phyloP scores from a whole-genome alignment of 2,888 invertebrate species.

The Amphipoea oculea region DNA sequence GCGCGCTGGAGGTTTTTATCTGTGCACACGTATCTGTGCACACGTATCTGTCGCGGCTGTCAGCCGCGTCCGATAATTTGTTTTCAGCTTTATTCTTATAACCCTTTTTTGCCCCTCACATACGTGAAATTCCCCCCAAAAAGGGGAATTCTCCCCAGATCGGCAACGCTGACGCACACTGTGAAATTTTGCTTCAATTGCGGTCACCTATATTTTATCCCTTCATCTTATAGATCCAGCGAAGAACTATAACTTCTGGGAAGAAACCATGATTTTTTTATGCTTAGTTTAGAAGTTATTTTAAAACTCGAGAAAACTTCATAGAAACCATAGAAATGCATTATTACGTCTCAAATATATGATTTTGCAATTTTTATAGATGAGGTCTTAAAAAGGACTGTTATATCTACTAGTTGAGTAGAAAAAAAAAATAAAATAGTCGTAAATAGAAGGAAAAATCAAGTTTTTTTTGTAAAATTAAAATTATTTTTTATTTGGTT shows the following conservation, averaged over 20 bases:
- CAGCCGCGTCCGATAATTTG: too few species aligned
- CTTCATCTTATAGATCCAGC: neutral
- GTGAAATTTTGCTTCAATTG: too few species aligned
- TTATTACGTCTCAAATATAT: neutral
- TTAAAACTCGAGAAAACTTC: neutral
- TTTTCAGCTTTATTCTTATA: too few species aligned
- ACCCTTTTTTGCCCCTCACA: too few species aligned
- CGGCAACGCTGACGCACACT: too few species aligned
- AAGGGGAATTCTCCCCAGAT: too few species aligned
- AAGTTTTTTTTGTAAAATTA: neutral
- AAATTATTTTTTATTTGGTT: neutral
- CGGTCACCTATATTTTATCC: too few species aligned
- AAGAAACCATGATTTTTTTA: neutral
- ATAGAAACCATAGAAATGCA: conserved; percentile 1
- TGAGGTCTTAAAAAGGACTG: neutral
- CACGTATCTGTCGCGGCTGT: too few species aligned
- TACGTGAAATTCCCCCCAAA: too few species aligned
- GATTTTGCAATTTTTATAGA: neutral
- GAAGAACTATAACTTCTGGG: neutral
- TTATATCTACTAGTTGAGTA: neutral
- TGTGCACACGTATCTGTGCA: too few species aligned
- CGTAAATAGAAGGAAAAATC: neutral
- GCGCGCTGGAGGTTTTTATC: too few species aligned
- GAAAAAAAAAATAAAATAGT: neutral
- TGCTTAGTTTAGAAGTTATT: neutral